Evolutionary conservation across 2,797 vertebrate genomes (phyloP), one percentile per base, ranked within the genome.

Genomic region (Anas bahamensis): DNA sequence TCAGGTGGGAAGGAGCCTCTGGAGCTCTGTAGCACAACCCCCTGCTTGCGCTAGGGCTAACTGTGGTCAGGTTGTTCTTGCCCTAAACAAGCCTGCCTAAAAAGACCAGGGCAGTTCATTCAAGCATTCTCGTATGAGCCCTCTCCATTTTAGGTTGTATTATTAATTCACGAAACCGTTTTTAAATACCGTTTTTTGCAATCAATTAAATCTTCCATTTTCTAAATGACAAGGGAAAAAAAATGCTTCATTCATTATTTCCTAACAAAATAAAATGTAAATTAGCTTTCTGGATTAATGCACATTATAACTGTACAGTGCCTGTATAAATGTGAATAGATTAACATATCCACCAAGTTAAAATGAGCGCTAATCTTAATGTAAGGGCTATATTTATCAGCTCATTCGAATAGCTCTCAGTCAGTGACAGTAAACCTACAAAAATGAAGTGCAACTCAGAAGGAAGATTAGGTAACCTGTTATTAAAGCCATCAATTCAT

Each of bases 201-300:
- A 86, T 88, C 94, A 89, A 61, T 83, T 93, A 86, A 71, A 74
- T 84, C 93, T 71, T 71, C 83, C 3, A n/a, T 86, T 95, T 94
- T 87, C 53, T 77, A 92, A 95, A 95, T 63, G 61, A 71, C 68
- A 76, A 86, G 86, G 22, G 24, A 6, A 48, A 37, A 90, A 56
- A 94, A 86, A 65, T 22, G 63, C 56, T 90, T 82, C 71, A 74
- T 94, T 96, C 87, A 79, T 92, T 82, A 64, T 90, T 96, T 95
- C 78, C 83, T 86, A 92, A 90, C 78, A 92, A 89, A 96, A 90
- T 91, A 76, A 94, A 92, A 93, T 94, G 88, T 82, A 94, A 91
- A 93, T 94, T 66, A 90, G 77, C 70, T 57, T 64, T 83, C 72
- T 64, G 92, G 84, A 93, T 95, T 93, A 95, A 86, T 92, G 60